Conservation (phyloP, 2,888 invertebrate genomes). For the Cyrtodaria siliqua region DNA sequence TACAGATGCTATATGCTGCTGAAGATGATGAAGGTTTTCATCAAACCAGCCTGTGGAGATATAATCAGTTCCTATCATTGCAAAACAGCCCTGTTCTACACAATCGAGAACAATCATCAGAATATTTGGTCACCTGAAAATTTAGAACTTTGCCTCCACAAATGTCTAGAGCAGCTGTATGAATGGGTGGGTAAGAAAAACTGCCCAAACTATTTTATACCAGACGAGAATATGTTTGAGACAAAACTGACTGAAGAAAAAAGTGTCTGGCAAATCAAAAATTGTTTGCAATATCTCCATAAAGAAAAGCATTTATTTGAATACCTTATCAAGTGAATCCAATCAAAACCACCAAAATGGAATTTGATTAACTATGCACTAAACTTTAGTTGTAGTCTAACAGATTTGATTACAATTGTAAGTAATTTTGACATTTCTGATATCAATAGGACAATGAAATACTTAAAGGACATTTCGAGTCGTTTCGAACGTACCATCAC, state of each 20-base stretch:
- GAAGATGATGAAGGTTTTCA: conserved; percentile 27
- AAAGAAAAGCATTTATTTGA: too few relatives aligned
- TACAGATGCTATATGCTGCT: conserved; percentile 37
- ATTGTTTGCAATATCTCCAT: too few relatives aligned
- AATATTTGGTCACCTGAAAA: conserved; percentile 5
- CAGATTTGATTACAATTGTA: too few relatives aligned
- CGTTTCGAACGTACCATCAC: too few relatives aligned
- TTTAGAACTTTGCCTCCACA: neutral
- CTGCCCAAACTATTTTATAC: conserved; percentile 23
- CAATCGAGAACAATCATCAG: neutral
- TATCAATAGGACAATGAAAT: too few relatives aligned
- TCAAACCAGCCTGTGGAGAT: conserved; percentile 8
- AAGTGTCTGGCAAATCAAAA: too few relatives aligned
- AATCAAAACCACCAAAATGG: too few relatives aligned
- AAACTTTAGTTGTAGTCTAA: neutral
- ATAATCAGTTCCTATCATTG: conserved; percentile 24
- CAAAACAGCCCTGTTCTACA: conserved; percentile 17
- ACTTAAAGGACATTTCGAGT: too few relatives aligned
- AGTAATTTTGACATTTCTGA: too few relatives aligned
- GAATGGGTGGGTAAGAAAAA: conserved; percentile 7
- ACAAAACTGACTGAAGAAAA: neutral
- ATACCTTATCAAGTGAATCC: too few relatives aligned
- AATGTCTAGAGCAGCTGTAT: conserved; percentile 1
- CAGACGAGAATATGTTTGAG: conserved; percentile 25
- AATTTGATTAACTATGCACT: neutral